phyloP scores from a whole-genome alignment of 1,140 invertebrate species.

The Pachypsylla venusta region DNA sequence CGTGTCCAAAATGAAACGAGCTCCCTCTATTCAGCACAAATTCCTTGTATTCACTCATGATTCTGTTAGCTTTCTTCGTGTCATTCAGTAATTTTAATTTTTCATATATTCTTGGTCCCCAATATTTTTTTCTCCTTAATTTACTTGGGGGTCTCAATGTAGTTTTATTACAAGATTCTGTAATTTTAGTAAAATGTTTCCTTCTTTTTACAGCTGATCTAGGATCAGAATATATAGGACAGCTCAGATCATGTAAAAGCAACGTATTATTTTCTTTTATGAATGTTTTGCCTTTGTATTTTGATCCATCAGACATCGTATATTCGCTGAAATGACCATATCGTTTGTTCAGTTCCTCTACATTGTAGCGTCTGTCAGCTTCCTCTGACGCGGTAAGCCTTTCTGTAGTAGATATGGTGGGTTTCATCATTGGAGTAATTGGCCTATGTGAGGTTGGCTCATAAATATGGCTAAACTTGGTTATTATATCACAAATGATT shows the following conservation, averaged over 20 bases:
- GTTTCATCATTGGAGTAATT: neutral
- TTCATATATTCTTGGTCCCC: constrained; percentile 8
- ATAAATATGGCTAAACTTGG: neutral
- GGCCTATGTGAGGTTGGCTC: neutral
- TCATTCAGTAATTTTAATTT: neutral
- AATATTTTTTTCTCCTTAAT: neutral
- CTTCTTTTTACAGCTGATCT: neutral
- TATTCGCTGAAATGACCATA: neutral
- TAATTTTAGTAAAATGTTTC: neutral
- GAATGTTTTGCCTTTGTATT: neutral
- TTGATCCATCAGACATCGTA: neutral
- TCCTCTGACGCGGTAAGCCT: neutral
- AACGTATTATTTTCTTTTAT: constrained; percentile 5
- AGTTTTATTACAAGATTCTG: neutral
- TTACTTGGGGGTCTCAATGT: constrained; percentile 4
- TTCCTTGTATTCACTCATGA: neutral
- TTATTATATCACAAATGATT: neutral
- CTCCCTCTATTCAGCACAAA: constrained; percentile 3
- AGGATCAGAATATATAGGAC: neutral
- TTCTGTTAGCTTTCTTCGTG: neutral
- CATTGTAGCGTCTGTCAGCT: neutral
- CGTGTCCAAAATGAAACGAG: constrained; percentile 1
- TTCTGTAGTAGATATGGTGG: neutral
- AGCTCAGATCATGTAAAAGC: neutral
- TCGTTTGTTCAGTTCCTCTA: neutral